phyloP scores from a whole-genome alignment of 2,888 invertebrate genomes.

The Heliconius ismenius region DNA sequence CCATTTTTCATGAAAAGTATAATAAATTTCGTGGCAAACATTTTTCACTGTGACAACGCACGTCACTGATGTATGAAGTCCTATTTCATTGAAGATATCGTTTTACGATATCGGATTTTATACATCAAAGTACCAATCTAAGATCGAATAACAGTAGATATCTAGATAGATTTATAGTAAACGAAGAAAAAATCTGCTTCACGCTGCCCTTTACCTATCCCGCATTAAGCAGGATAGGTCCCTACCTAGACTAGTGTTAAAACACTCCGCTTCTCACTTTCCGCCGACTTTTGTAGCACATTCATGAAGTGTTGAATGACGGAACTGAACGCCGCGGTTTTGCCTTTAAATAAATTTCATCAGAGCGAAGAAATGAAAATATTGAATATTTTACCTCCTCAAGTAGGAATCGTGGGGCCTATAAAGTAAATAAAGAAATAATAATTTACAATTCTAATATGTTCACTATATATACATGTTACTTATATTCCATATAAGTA shows the following conservation, averaged over 20 bases:
- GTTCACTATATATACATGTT: no score
- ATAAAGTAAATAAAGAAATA: no score
- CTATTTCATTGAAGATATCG: conserved; percentile 32
- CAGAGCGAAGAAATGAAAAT: no score
- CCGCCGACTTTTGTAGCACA: neutral
- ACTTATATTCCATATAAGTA: no score
- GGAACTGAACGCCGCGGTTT: no score
- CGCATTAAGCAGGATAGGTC: neutral
- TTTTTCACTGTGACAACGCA: conserved; percentile 43
- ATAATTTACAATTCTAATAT: no score
- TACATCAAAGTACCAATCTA: neutral
- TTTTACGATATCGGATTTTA: conserved; percentile 22
- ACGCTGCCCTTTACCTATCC: neutral
- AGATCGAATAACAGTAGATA: neutral
- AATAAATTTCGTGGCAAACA: conserved; percentile 42
- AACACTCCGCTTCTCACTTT: neutral
- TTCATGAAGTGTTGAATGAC: no score
- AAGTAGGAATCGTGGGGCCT: no score
- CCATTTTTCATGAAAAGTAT: conserved; percentile 37
- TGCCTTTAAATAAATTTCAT: no score
- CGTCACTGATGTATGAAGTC: conserved; percentile 42
- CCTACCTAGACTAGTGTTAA: neutral
- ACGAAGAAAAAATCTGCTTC: neutral
- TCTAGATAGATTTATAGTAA: neutral
- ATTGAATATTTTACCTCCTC: no score